These are phyloP conservation scores for Cyprinodon variegatus DNA, from an alignment of 2,113 vertebrate genomes.

Conservation along the genomic window DNA sequence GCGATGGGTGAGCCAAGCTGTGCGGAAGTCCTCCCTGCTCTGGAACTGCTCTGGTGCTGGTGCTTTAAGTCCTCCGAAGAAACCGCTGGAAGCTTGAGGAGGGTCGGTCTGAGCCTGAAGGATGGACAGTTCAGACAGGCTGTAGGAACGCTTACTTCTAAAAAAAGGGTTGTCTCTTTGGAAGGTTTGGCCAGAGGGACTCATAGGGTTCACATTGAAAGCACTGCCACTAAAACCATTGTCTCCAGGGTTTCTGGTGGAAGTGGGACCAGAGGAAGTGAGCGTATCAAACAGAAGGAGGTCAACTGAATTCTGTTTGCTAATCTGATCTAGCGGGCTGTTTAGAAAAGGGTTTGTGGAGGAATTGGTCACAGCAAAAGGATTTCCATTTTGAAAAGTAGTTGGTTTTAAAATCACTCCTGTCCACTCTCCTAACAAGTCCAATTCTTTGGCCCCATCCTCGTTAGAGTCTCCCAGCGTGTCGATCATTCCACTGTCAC, in stretches of 20 bases:
- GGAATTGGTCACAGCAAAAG: conserved; percentile 82
- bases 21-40: conserved; percentile 94
- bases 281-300: conserved; percentile 85
- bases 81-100: conserved; percentile 60
- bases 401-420: conserved; percentile 71
- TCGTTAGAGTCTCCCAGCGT: conserved; percentile 85
- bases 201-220: conserved; percentile 76
- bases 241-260: conserved; percentile 56
- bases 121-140: conserved; percentile 92
- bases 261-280: conserved; percentile 62
- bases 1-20: conserved; percentile 93
- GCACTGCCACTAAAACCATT: conserved; percentile 77
- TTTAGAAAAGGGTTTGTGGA: conserved; percentile 93
- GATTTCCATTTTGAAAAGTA: conserved; percentile 83
- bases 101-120: conserved; percentile 86
- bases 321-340: conserved; percentile 15
- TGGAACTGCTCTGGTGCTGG: conserved; percentile 94
- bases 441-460: conserved; percentile 85
- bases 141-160: conserved; percentile 95
- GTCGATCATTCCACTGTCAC: conserved; percentile 93
- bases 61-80: conserved; percentile 88
- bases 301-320: conserved; percentile 66
- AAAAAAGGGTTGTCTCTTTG: conserved; percentile 92
- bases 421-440: conserved; percentile 86
- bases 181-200: conserved; percentile 60